These are phyloP conservation scores for Drosophila meridiana DNA, from an alignment of 2,888 invertebrate genomes.

Conservation along the genomic window DNA sequence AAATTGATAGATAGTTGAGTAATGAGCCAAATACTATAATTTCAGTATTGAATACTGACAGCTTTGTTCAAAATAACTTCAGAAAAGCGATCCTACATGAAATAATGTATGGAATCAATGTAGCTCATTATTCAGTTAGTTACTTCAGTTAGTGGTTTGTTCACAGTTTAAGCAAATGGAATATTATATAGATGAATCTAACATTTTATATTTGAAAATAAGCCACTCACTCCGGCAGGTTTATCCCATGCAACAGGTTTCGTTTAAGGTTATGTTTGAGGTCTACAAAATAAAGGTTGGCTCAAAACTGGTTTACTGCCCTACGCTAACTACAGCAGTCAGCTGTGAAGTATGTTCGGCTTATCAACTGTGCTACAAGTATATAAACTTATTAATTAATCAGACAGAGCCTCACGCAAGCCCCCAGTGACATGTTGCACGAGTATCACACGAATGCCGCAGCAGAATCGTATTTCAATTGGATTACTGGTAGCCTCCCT, in stretches of 20 bases:
- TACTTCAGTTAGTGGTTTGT: too few relatives aligned
- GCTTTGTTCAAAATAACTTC: too few relatives aligned
- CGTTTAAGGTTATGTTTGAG: not conserved
- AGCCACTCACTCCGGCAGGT: not conserved
- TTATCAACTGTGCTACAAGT: constrained; percentile 11
- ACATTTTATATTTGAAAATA: not conserved
- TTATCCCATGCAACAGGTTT: not conserved
- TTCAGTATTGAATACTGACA: too few relatives aligned
- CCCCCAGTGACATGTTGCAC: constrained; percentile 39
- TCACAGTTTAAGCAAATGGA: too few relatives aligned
- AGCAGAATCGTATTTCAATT: constrained; percentile 59
- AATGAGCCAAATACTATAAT: too few relatives aligned
- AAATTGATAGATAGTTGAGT: not conserved
- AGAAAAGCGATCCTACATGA: too few relatives aligned
- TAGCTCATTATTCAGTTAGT: too few relatives aligned
- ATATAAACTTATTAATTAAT: constrained; percentile 12
- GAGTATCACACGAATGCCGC: constrained; percentile 29
- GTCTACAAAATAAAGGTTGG: not conserved
- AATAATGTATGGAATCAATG: too few relatives aligned
- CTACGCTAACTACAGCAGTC: not conserved
- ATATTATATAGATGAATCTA: too few relatives aligned
- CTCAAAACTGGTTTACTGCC: not conserved
- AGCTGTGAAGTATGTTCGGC: constrained; percentile 4
- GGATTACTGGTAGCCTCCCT: constrained; percentile 41
- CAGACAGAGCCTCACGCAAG: constrained; percentile 7